Base-by-base conservation (phyloP, 2,797 vertebrate species). In the Brachyrhaphis roseni region DNA sequence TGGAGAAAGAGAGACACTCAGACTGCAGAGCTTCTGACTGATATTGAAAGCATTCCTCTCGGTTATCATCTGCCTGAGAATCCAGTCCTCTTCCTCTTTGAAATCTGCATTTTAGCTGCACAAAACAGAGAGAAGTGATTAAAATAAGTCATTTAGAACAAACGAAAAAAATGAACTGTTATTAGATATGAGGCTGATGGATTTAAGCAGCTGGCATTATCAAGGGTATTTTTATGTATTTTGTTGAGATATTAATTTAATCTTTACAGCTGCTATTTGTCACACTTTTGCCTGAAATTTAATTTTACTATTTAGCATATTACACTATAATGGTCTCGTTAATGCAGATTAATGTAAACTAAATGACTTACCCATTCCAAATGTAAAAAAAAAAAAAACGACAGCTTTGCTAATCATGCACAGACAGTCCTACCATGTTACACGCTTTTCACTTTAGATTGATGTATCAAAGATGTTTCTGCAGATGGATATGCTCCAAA, bases 371-470 rank as follows among this genome's bases (percentile, higher is more conserved):
- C 55, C 76, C 74, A 8, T 75, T 53, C 31, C 62, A 41, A 7
- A 28, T 84, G 80, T 82, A 47, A 51, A 15, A 62, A 43, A 39
- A 39, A 39, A 41, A 28, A 43, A 47, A 7, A 28, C 53, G 78
- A 13, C 41, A 2, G 16, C 20, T 16, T 47, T 18, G 5, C 36
- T 75, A 26, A 62, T 87, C 31, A 11, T 79, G 84, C 41, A 47
- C 66, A 57, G 8, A 47, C 66, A 57, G 8, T 55, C 31, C 18
- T 59, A 64, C 70, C 88, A 74, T 31, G 84, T 89, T 84, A 82
- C 16, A 70, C 36, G 16, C 41, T 53, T 51, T 79, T 72, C 34
- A 45, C 28, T 70, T 41, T 59, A 36, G 59, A 79, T 62, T 72
- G 23, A 18, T 43, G 57, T 47, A 39, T 53, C 15, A 77, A 59